Base-by-base conservation (phyloP, 1,140 invertebrate species). In the Bathynomus jamesi region DNA sequence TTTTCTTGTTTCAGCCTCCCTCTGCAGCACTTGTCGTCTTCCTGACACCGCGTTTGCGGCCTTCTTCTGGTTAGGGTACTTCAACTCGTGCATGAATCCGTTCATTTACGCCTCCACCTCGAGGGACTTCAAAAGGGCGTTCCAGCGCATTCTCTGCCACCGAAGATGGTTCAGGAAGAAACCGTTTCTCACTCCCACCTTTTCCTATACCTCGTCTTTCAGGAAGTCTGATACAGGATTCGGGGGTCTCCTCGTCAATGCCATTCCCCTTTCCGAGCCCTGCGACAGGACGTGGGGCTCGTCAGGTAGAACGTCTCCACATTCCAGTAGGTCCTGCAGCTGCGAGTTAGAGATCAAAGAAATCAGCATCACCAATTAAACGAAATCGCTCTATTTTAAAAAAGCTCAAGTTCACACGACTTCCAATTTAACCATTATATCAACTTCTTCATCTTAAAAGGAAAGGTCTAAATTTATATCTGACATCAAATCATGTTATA, bases 11-110 rank as follows among this genome's bases (percentile, higher is more conserved):
- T 13, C 80, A 86, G 85, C 83, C 73, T 82, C 84, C 13, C 78
- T 85, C 1, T 86, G 85, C 75, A 32, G 75, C 0, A 65, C 78
- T 0, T 85, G 84, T 74, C 76, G 81, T 67, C 79, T 85, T 17
- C 81, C 83, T 2, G 82, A 79, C 11, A 76, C 78, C 27, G 78
- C 85, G 10, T 87, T 87, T 79, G 83, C 82, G 69, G 81, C 86
- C 29, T 83, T 86, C 72, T 87, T 87, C 30, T 91, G 89, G 89
- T 82, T 90, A 11, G 89, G 89, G 2, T 90, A 90, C 81, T 84
- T 86, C 71, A 90, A 90, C 83, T 89, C 88, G 8, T 89, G 87
- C 67, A 81, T 89, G 24, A 90, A 90, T 80, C 89, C 89, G 2
- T 85, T 90, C 69, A 89, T 90, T 70, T 90, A 90, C 79, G 86